These are phyloP conservation scores for Euplagia quadripunctaria DNA, from an alignment of 2,888 invertebrate species.

Conservation along the genomic window DNA sequence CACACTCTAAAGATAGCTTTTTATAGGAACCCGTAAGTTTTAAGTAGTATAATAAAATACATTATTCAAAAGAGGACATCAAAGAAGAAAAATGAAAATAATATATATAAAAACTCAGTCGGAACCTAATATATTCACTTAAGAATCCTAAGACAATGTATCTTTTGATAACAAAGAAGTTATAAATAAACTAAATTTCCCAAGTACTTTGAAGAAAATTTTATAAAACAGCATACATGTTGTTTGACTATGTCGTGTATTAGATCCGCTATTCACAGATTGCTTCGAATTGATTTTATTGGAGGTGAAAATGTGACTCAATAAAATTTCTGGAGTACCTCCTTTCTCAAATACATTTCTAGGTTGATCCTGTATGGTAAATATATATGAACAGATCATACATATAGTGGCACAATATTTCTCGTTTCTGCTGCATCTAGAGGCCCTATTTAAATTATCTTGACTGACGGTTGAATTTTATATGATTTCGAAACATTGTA, in stretches of 20 bases:
- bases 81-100: neutral
- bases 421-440: no score
- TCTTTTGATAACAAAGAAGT: conserved; percentile 2
- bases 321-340: neutral
- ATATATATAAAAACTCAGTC: neutral
- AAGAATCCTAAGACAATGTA: neutral
- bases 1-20: neutral
- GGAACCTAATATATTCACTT: neutral
- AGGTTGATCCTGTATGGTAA: neutral
- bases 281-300: neutral
- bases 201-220: neutral
- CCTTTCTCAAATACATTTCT: neutral
- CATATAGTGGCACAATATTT: neutral
- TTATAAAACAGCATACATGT: neutral
- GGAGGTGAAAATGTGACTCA: neutral
- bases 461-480: no score
- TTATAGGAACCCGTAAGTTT: neutral
- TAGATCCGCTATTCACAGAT: neutral
- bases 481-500: no score
- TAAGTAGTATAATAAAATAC: neutral
- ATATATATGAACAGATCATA: neutral
- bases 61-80: neutral
- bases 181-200: neutral
- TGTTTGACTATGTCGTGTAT: neutral
- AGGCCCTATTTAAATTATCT: no score